Conservation (phyloP, 1,140 invertebrate genomes). For the Drosophila pseudoananassae region DNA sequence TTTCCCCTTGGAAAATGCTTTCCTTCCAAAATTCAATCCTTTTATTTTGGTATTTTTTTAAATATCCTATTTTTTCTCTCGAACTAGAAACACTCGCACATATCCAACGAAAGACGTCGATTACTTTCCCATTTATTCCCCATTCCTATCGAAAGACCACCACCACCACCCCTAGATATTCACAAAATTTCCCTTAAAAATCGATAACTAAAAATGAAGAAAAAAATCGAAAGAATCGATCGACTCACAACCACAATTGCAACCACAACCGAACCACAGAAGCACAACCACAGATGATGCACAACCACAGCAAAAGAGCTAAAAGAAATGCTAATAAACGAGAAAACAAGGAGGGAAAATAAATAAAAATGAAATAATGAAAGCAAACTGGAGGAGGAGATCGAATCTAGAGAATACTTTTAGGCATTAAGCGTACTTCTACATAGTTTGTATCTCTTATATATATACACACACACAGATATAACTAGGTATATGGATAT, state of each 20-base stretch:
- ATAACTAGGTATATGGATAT: conserved; percentile 51
- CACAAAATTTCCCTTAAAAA: neutral
- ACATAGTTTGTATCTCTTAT: conserved; percentile 47
- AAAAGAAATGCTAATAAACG: conserved; percentile 19
- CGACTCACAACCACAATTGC: conserved; percentile 38
- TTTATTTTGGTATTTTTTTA: neutral
- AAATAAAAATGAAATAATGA: conserved; percentile 5
- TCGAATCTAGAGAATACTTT: conserved; percentile 47
- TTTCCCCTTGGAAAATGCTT: neutral
- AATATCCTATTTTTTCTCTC: conserved; percentile 13
- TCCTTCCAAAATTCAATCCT: neutral
- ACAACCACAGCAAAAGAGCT: conserved; percentile 40
- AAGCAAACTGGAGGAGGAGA: conserved; percentile 28
- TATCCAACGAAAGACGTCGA: conserved; percentile 52
- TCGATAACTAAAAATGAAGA: neutral
- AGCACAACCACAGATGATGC: conserved; percentile 42
- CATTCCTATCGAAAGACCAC: conserved; percentile 38
- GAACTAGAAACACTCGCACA: conserved; percentile 52
- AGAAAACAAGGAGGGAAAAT: neutral
- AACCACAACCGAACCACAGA: conserved; percentile 38
- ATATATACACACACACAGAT: conserved; percentile 41
- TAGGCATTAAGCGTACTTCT: conserved; percentile 51
- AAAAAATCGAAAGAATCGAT: conserved; percentile 21
- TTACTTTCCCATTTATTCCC: conserved; percentile 43
- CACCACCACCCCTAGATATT: conserved; percentile 41